These are phyloP conservation scores for Hecatera dysodea DNA, from an alignment of 2,888 invertebrate species.

Conservation along the genomic window DNA sequence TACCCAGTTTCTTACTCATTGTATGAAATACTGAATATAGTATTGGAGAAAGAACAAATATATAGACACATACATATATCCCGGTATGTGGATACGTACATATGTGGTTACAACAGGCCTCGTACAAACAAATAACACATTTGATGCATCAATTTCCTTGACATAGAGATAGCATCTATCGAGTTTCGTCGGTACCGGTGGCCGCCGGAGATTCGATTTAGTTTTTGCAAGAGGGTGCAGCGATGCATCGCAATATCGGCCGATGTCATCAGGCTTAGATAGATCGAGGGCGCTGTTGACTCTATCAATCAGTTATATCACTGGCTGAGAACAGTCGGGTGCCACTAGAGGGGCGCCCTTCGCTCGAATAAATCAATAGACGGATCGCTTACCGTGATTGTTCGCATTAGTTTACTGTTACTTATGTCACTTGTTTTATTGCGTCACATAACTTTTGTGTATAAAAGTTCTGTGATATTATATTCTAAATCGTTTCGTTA, in stretches of 20 bases:
- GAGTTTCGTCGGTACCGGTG: slow-evolving; percentile 44
- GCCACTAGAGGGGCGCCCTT: slow-evolving; percentile 53
- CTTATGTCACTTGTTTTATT: slow-evolving; percentile 47
- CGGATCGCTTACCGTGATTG: slow-evolving; percentile 56
- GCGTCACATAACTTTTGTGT: slow-evolving; percentile 26
- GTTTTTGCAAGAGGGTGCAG: slow-evolving; percentile 81
- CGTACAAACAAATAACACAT: slow-evolving; percentile 41
- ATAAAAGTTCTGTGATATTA: slow-evolving; percentile 17
- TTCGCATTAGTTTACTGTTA: slow-evolving; percentile 57
- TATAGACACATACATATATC: slow-evolving; percentile 26
- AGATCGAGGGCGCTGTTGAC: slow-evolving; percentile 73
- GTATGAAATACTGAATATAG: slow-evolving; percentile 42
- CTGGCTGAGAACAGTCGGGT: slow-evolving; percentile 54
- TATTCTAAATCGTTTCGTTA: not conserved
- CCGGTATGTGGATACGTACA: no score
- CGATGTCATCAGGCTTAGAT: slow-evolving; percentile 71
- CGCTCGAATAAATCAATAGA: slow-evolving; percentile 65
- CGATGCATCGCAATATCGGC: slow-evolving; percentile 73
- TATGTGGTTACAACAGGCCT: slow-evolving; percentile 30
- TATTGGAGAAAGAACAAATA: slow-evolving; percentile 48
- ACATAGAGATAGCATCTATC: slow-evolving; percentile 41
- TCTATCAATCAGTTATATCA: slow-evolving; percentile 73
- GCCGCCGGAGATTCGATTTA: slow-evolving; percentile 77
- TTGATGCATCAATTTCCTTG: slow-evolving; percentile 51
- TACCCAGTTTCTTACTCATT: slow-evolving; percentile 42